A percentile compares a stretch with the other conserved stretches of the same genome.
phyloP scores from a whole-genome alignment of 2,888 invertebrate species.

The Cephus rjabovi region DNA sequence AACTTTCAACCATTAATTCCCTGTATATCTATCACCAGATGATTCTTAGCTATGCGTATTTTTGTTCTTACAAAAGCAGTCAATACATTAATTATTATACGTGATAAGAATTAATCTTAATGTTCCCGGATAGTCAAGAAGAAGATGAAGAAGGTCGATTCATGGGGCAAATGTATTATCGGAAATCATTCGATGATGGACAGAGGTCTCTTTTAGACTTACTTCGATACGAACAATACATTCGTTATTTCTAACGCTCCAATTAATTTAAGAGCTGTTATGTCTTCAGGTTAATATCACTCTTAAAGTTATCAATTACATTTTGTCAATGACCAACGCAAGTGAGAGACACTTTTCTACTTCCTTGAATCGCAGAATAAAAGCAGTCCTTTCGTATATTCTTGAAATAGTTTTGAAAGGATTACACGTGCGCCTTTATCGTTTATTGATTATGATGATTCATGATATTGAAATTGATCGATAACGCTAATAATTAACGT shows the following conservation, averaged over 20 bases:
- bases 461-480: not conserved
- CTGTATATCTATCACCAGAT: not conserved
- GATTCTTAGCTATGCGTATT: not conserved
- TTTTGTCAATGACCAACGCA: not conserved
- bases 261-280: not conserved
- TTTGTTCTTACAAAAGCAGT: not conserved
- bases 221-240: not conserved
- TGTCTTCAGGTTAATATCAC: not conserved
- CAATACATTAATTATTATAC: not conserved
- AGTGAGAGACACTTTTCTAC: not conserved
- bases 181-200: constrained; percentile 35
- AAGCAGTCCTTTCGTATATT: not conserved
- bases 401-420: too few relatives aligned
- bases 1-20: not conserved
- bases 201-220: constrained; percentile 15
- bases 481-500: not conserved
- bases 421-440: not conserved
- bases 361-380: not conserved
- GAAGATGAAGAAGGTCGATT: not conserved
- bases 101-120: constrained; percentile 9
- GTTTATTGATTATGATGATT: not conserved
- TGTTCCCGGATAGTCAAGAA: not conserved
- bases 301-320: not conserved
- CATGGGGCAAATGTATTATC: constrained; percentile 32
- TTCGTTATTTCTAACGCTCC: not conserved